Base-by-base conservation (phyloP, 2,113 vertebrate genomes). In the Vireo altiloquus region DNA sequence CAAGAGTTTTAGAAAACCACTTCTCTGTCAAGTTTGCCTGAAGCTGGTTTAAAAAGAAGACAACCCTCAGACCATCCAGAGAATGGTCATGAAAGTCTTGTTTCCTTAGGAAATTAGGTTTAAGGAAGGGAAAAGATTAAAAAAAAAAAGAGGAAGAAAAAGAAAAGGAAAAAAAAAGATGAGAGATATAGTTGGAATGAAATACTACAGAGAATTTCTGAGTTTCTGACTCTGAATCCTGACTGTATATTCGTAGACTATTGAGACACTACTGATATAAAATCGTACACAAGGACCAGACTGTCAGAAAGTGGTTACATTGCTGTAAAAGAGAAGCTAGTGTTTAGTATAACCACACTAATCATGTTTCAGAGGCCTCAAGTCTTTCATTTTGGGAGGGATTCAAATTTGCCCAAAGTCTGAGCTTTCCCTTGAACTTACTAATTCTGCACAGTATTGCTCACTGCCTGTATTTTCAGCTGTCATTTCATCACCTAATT, bases 211-310 rank as follows among this genome's bases (percentile, higher is more conserved):
- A 70, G 19, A 16, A 54, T 50, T 82, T 63, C 39, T 53, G 14
- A 13, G 14, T 53, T 44, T 64, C 25, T 46, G 33, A 30, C 17
- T 57, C 30, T 57, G 28, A 82, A 63, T 82, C 19, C 7, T 44
- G 13, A 53, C 14, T 5, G 1, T 46, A 13, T 56, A 54, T 64
- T 65, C 0, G 0, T 44, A 76, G 74, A 40, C 31, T 37, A 24
- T 33, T 92, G 28, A 68, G 63, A 61, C 15, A 66, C 31, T 61
- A n/a, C 23, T 42, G 28, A 15, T 46, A 65, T 35, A 44, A 89
- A 84, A 57, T 4, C 0, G 0, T 27, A 71, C 19, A 54, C 42
- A 80, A 42, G 28, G 28, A 69, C 14, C 20, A 83, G 35, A 37
- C 18, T 69, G 42, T 24, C 28, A 49, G 27, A 76, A 83, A 74